Evolutionary conservation across 2,113 vertebrate genomes (phyloP).

Genomic region (Vireo altiloquus): DNA sequence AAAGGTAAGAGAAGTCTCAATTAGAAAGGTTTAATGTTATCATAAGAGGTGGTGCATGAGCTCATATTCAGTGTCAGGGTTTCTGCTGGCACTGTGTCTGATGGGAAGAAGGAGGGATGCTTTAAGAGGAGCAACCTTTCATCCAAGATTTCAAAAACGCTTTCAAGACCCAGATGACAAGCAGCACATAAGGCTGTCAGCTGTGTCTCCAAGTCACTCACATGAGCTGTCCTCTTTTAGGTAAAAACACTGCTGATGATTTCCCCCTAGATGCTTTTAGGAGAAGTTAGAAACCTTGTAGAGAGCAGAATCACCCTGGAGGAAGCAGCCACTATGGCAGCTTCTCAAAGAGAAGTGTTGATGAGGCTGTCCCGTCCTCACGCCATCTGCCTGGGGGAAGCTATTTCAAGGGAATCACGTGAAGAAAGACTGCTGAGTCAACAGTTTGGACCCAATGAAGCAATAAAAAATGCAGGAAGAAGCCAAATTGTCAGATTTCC

Average conservation of each 20-base stretch:
- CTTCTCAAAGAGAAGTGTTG: background rate
- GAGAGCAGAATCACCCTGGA: background rate
- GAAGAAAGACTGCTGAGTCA: conserved; percentile 30
- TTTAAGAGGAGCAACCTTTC: background rate
- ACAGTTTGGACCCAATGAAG: background rate
- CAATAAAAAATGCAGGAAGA: conserved; percentile 4
- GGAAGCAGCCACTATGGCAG: background rate
- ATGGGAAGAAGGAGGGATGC: background rate
- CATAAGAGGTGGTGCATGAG: background rate
- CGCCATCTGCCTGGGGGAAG: background rate
- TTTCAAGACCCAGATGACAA: background rate
- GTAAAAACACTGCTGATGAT: background rate
- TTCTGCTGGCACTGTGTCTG: background rate
- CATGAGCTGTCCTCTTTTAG: background rate
- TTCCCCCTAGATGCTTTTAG: background rate
- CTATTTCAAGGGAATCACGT: conserved; percentile 37
- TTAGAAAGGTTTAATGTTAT: background rate
- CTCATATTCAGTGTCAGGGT: background rate
- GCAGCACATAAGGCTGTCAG: background rate
- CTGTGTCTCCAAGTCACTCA: background rate
- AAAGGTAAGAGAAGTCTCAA: background rate
- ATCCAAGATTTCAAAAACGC: background rate
- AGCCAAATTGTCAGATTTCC: background rate
- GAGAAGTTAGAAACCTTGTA: background rate
- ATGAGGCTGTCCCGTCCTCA: background rate